Evolutionary conservation across 2,888 invertebrate species (phyloP).

Genomic region (Nebria salina): DNA sequence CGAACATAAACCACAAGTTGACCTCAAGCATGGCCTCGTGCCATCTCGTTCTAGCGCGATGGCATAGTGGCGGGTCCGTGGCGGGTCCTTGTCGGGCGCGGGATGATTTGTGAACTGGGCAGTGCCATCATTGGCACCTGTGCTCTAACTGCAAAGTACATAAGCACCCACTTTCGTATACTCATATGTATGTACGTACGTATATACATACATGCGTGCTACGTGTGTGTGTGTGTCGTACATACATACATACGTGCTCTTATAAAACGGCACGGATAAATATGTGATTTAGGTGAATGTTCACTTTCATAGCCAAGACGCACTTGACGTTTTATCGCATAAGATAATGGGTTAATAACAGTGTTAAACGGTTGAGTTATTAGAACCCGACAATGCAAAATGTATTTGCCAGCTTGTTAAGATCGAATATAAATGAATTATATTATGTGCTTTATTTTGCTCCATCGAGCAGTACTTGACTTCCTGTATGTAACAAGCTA

Average conservation of each 20-base stretch:
- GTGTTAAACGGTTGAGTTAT: too few species aligned
- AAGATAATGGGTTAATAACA: not conserved
- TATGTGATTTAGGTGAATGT: slow-evolving; percentile 20
- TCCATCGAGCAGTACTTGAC: too few species aligned
- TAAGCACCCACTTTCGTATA: slow-evolving; percentile 42
- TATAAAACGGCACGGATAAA: slow-evolving; percentile 19
- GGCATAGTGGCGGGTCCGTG: slow-evolving; percentile 3
- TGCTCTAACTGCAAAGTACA: slow-evolving; percentile 39
- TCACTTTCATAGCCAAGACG: not conserved
- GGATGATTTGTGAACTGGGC: slow-evolving; percentile 40
- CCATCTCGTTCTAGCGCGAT: not conserved
- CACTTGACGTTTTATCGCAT: not conserved
- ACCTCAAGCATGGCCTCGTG: slow-evolving; percentile 20
- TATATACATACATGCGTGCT: not conserved
- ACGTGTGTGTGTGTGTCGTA: not conserved
- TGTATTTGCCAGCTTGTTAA: too few species aligned
- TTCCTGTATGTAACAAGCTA: too few species aligned
- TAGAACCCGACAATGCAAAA: too few species aligned
- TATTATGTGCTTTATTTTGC: too few species aligned
- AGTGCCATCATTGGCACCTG: slow-evolving; percentile 46
- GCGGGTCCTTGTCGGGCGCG: slow-evolving; percentile 15
- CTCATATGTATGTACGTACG: not conserved
- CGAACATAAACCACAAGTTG: slow-evolving; percentile 35
- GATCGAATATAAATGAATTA: too few species aligned
- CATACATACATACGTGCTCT: not conserved